phyloP scores from a whole-genome alignment of 1,140 invertebrate genomes.

The Pseudomyrmex sp. region DNA sequence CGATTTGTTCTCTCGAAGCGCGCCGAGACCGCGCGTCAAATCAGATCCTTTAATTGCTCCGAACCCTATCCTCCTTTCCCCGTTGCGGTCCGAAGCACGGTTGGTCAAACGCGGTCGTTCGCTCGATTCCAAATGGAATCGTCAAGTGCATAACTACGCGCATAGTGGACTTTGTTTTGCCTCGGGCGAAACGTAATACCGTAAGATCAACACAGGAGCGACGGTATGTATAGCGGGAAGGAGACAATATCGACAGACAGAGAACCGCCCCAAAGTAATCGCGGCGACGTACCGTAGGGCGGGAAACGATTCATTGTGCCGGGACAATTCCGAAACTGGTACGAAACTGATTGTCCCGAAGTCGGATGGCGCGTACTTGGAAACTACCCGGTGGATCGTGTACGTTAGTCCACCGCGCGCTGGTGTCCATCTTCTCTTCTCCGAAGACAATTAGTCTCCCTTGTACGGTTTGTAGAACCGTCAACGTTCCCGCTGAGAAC shows the following conservation, averaged over 20 bases:
- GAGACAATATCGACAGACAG: constrained; percentile 61
- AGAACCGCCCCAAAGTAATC: constrained; percentile 59
- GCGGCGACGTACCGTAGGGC: constrained; percentile 36
- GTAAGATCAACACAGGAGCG: constrained; percentile 46
- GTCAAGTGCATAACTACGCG: constrained; percentile 11
- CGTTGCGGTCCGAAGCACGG: constrained; percentile 12
- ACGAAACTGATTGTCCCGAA: constrained; percentile 69
- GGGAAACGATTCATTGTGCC: constrained; percentile 64
- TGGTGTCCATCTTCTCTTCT: constrained; percentile 48
- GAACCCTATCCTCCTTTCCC: background rate
- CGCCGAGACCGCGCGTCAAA: too few species aligned
- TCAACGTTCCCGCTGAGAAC: background rate
- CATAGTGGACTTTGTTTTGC: constrained; percentile 49
- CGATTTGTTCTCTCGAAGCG: too few species aligned
- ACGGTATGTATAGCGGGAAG: background rate
- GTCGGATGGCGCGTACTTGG: constrained; percentile 62
- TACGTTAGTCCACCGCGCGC: background rate
- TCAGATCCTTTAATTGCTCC: background rate
- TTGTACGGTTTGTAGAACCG: constrained; percentile 23
- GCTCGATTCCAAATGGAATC: constrained; percentile 31
- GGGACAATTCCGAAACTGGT: constrained; percentile 65
- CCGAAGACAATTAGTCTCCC: constrained; percentile 75
- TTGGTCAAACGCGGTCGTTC: constrained; percentile 16
- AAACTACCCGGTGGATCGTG: constrained; percentile 45
- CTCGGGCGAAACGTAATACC: constrained; percentile 37